Base-by-base conservation (phyloP, 2,888 invertebrate genomes). In the Cynaeus angustus region DNA sequence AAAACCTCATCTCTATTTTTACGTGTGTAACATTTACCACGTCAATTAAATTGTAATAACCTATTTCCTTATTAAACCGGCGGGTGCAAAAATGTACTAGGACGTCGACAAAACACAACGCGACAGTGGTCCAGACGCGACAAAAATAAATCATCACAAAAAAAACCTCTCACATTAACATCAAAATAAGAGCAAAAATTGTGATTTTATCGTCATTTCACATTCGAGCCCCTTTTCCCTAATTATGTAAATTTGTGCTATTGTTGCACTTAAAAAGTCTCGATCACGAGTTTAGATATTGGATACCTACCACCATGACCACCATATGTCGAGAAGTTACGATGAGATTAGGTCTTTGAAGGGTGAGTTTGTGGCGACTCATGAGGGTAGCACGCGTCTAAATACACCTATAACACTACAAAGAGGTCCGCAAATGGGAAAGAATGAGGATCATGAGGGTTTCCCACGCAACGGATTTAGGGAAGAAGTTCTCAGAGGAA, bases 321-420 rank as follows among this genome's bases (percentile, higher is more conserved):
- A 77, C 79, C 80, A 80, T 80, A 79, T 80, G 80, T 68, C 64
- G 62, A 43, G 43, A 68, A 68, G 68, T 65, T 69, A 65, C 65
- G 56, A 67, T 30, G 62, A 66, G 66, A 66, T 65, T 58, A 65
- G 50, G 28, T 16, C 41, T 50, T 61, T n/a, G 46, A 37, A 59
- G 70, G 70, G 74, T 72, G 75, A 66, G 48, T 55, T 9, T 68
- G 58, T 46, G 59, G 50, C 50, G 66, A 38, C 48, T 71, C 68
- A 79, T 80, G 77, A 71, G 80, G 80, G 80, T 76, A 76, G 79
- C 80, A 80, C 80, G 80, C 80, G 80, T 76, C 78, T 68, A 68
- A 73, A 74, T 71, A 71, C 73, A 72, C 71, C 67, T 67, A 73
- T 73, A 67, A 68, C 62, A 67, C 71, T 74, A 70, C 52, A 72